Evolutionary conservation across 2,888 invertebrate genomes (phyloP).

Genomic region (Hydraecia micacea): DNA sequence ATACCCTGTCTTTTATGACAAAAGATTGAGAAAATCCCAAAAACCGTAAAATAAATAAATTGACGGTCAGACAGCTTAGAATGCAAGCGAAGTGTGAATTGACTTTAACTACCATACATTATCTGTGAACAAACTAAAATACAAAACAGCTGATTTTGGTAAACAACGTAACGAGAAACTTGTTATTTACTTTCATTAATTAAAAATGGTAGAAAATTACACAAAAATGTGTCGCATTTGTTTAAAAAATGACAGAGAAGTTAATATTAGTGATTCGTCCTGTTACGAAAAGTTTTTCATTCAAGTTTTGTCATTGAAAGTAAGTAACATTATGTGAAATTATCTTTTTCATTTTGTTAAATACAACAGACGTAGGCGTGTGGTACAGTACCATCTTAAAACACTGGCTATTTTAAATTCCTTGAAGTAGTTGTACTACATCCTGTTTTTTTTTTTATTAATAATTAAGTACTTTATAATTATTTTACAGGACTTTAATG

Average conservation of each 20-base stretch:
- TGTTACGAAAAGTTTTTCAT: constrained; percentile 47
- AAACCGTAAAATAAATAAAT: constrained; percentile 15
- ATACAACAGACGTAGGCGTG: too few relatives aligned
- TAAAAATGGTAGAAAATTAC: constrained; percentile 31
- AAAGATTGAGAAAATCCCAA: not conserved
- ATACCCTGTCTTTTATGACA: not conserved
- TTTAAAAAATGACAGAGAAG: constrained; percentile 30
- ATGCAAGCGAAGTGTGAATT: not conserved
- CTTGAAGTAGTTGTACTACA: not conserved
- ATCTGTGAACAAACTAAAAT: not conserved
- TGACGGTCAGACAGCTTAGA: not conserved
- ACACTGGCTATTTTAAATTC: too few relatives aligned
- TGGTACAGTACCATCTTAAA: not conserved
- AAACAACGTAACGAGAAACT: constrained; percentile 1
- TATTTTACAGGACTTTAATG: constrained; percentile 33
- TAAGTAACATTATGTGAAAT: constrained; percentile 22
- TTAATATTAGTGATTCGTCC: constrained; percentile 49
- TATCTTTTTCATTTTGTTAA: not conserved
- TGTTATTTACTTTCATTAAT: not conserved
- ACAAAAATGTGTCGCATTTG: constrained; percentile 51
- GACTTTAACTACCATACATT: not conserved
- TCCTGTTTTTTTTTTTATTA: too few relatives aligned
- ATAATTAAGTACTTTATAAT: not conserved
- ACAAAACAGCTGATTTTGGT: constrained; percentile 30
- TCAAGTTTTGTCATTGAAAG: constrained; percentile 43